phyloP scores from a whole-genome alignment of 2,113 vertebrate species.

The Reinhardtius hippoglossoides region DNA sequence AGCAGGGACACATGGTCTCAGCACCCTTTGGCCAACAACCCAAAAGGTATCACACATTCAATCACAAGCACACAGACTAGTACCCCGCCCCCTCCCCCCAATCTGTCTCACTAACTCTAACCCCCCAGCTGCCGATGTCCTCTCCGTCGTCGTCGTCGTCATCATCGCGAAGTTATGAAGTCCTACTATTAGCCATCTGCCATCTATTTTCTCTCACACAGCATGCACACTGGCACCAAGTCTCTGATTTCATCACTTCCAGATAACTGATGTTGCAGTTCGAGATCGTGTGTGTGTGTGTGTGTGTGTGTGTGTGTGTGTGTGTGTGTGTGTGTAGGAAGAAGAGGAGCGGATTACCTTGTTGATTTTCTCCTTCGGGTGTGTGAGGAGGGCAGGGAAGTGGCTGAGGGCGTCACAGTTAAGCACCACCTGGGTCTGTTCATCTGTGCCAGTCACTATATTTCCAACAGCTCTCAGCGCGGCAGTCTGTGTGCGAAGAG shows the following conservation, averaged over 20 bases:
- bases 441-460: conserved; percentile 98
- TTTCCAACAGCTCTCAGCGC: conserved; percentile 97
- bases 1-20: conserved; percentile 81
- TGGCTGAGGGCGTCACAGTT: conserved; percentile 97
- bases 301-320: too few species aligned
- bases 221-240: conserved; percentile 75
- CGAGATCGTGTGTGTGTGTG: too few species aligned
- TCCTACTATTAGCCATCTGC: conserved; percentile 11
- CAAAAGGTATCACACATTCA: conserved; percentile 25
- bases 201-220: conserved; percentile 45
- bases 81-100: background rate
- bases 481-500: conserved; percentile 86
- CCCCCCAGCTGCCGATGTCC: background rate
- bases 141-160: conserved; percentile 54
- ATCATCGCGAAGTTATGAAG: conserved; percentile 25
- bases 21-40: conserved; percentile 84
- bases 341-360: conserved; percentile 85
- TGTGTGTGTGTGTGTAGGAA: background rate
- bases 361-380: conserved; percentile 99
- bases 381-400: conserved; percentile 95
- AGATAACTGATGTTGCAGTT: conserved; percentile 36
- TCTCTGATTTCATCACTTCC: conserved; percentile 92
- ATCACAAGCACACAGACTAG: conserved; percentile 20
- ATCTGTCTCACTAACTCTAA: conserved; percentile 6
- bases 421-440: conserved; percentile 98